Conservation (phyloP, 2,113 vertebrate species). For the Capricornis sumatraensis region DNA sequence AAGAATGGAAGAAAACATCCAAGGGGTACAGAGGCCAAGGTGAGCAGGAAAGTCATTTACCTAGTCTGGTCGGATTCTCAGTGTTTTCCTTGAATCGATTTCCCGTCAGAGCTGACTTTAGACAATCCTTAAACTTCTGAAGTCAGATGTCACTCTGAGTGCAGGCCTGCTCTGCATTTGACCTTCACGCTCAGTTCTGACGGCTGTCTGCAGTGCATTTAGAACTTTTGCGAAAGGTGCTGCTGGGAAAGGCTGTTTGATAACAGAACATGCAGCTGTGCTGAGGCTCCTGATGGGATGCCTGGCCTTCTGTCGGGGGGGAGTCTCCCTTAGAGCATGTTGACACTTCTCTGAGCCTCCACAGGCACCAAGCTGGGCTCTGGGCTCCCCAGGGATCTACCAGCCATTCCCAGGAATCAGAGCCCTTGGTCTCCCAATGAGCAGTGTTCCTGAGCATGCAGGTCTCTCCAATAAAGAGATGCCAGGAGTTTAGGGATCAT, state of each 20-base stretch:
- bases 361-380: background rate
- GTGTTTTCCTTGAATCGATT: conserved; percentile 30
- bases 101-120: background rate
- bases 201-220: background rate
- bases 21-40: background rate
- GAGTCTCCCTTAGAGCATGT: background rate
- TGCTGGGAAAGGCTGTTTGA: background rate
- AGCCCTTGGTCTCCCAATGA: background rate
- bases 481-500: background rate
- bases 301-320: background rate
- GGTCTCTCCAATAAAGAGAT: background rate
- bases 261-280: background rate
- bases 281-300: background rate
- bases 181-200: background rate
- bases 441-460: background rate
- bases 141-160: conserved; percentile 4
- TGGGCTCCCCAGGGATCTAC: background rate
- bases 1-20: background rate
- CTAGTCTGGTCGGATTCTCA: background rate
- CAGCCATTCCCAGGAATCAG: background rate
- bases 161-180: background rate
- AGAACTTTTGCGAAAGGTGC: background rate
- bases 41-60: background rate
- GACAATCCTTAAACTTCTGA: conserved; percentile 25
- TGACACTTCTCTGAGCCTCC: background rate